Conservation (phyloP, 2,113 vertebrate species). For the Sorex fumeus region DNA sequence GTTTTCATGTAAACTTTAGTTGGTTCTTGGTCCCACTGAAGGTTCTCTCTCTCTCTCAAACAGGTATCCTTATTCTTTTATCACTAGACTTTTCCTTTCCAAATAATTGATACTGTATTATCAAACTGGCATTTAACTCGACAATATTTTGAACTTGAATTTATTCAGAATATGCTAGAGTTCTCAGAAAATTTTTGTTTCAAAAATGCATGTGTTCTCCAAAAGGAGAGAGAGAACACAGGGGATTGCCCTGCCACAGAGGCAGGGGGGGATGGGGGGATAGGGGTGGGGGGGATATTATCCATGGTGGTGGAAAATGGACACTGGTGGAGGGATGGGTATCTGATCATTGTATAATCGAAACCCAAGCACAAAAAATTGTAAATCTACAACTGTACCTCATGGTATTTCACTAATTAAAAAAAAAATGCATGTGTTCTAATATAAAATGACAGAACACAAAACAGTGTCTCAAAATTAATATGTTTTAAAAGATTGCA, state of each 20-base stretch:
- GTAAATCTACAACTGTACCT: no score
- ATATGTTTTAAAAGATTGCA: background rate
- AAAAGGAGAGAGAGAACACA: no score
- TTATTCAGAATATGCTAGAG: background rate
- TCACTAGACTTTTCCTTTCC: background rate
- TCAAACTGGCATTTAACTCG: background rate
- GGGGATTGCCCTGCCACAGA: no score
- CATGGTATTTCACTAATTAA: no score
- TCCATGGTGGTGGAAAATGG: no score
- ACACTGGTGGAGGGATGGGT: no score
- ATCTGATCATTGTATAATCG: no score
- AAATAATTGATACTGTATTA: background rate
- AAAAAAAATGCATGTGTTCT: background rate
- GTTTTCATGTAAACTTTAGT: background rate
- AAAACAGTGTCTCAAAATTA: background rate
- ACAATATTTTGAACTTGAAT: background rate
- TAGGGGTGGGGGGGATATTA: no score
- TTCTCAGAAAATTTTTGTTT: slow-evolving; percentile 6
- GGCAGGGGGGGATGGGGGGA: no score
- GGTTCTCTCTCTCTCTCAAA: background rate
- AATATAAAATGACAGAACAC: no score
- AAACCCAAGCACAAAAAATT: no score
- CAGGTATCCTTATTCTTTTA: background rate
- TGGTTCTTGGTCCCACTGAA: background rate
- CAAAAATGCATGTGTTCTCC: background rate